Evolutionary conservation across 2,113 vertebrate genomes (phyloP).

Genomic region (Pedetes capensis): DNA sequence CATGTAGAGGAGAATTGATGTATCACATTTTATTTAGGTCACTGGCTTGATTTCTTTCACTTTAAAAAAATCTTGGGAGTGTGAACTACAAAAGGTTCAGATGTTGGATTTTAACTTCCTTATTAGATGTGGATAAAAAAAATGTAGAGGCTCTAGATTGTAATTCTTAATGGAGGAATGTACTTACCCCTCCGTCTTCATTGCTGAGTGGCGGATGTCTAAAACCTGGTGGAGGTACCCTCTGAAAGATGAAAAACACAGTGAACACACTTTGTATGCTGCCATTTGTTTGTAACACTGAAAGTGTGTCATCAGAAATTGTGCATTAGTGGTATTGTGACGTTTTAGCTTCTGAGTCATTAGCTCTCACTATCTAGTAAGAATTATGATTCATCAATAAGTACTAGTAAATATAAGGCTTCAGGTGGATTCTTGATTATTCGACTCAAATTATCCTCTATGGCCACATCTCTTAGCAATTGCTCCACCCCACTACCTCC

Average conservation of each 20-base stretch:
- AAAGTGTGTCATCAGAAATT: neutral
- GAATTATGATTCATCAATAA: neutral
- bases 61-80: neutral
- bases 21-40: neutral
- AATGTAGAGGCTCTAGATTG: neutral
- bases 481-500: neutral
- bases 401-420: neutral
- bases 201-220: slow-evolving; percentile 71
- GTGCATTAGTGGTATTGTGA: neutral
- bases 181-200: slow-evolving; percentile 74
- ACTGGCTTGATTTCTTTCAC: slow-evolving; percentile 24
- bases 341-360: neutral
- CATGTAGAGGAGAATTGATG: neutral
- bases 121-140: neutral
- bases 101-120: slow-evolving; percentile 31
- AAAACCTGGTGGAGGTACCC: slow-evolving; percentile 57
- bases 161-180: neutral
- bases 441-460: neutral
- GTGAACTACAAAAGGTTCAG: neutral
- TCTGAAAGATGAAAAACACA: slow-evolving; percentile 48
- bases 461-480: neutral
- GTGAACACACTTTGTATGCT: neutral
- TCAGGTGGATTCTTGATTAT: neutral
- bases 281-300: neutral
- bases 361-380: neutral